Percentiles rank a stretch among this genome's conserved stretches.
Evolutionary conservation across 2,888 invertebrate genomes (phyloP).

Genomic region (Drosophila nigricruria): DNA sequence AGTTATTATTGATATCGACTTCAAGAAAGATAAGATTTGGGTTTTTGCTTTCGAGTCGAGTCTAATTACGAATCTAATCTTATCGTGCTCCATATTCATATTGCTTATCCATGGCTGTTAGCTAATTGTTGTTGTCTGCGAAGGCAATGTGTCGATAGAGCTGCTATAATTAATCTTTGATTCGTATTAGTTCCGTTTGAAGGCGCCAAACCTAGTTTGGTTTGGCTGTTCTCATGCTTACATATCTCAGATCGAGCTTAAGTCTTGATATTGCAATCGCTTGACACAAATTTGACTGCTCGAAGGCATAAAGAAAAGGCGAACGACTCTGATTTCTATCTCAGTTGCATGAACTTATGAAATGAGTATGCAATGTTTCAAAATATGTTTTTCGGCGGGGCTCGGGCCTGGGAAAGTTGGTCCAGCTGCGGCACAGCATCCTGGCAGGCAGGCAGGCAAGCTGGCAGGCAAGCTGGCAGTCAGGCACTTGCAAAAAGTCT

Average conservation of each 20-base stretch:
- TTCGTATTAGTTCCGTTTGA: constrained; percentile 34
- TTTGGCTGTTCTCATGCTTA: constrained; percentile 25
- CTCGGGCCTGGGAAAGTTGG: constrained; percentile 46
- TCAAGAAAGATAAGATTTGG: not conserved
- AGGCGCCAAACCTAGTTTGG: constrained; percentile 1
- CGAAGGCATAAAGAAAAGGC: constrained; percentile 51
- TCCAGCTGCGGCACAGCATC: constrained; percentile 61
- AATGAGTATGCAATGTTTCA: constrained; percentile 40
- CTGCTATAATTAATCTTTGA: constrained; percentile 3
- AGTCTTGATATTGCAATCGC: constrained; percentile 26
- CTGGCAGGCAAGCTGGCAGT: not conserved
- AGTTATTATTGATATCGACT: not conserved
- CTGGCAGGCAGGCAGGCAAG: constrained; percentile 30
- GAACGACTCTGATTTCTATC: constrained; percentile 46
- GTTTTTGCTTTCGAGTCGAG: not conserved
- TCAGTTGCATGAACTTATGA: constrained; percentile 56
- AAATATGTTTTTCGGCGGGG: constrained; percentile 43
- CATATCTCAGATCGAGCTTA: constrained; percentile 22
- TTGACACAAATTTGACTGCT: constrained; percentile 44
- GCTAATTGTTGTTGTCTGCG: constrained; percentile 15
- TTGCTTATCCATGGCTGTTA: constrained; percentile 14
- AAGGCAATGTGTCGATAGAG: constrained; percentile 1
- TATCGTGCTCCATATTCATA: constrained; percentile 26
- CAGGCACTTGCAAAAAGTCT: constrained; percentile 54
- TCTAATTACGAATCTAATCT: constrained; percentile 27